These are phyloP conservation scores for Drosophila prostipennis DNA, from an alignment of 2,888 invertebrate species.

Conservation along the genomic window DNA sequence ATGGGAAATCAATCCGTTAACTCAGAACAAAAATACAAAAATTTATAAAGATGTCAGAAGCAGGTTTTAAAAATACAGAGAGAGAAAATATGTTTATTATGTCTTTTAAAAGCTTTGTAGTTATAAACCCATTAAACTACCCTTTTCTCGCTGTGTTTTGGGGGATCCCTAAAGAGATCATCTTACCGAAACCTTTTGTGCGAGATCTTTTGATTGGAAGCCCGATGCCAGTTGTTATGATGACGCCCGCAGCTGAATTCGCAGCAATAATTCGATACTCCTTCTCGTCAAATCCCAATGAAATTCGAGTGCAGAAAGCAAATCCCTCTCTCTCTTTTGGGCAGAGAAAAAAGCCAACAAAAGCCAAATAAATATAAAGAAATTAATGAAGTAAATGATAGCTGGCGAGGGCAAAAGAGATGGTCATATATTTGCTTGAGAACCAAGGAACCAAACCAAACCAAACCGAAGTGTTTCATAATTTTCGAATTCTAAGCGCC, in stretches of 20 bases:
- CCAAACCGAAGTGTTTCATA: slow-evolving; percentile 62
- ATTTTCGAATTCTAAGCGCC: slow-evolving; percentile 68
- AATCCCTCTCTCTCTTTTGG: too few relatives aligned
- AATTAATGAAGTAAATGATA: slow-evolving; percentile 24
- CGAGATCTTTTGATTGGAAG: slow-evolving; percentile 6
- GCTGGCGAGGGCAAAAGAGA: slow-evolving; percentile 12
- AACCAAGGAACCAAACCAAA: not conserved
- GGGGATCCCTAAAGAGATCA: not conserved
- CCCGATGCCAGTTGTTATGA: slow-evolving; percentile 16
- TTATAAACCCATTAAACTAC: not conserved
- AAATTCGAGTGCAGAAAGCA: slow-evolving; percentile 13
- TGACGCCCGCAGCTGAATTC: slow-evolving; percentile 17
- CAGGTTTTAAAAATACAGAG: not conserved
- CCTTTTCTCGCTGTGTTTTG: not conserved
- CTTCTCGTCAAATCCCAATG: too few relatives aligned
- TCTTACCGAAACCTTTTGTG: slow-evolving; percentile 24
- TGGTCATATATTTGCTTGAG: not conserved
- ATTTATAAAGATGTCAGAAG: not conserved
- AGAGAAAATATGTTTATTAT: not conserved
- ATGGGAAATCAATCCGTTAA: not conserved
- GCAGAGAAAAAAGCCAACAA: slow-evolving; percentile 8
- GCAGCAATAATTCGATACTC: slow-evolving; percentile 17
- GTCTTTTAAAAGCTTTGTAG: too few relatives aligned
- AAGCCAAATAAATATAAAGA: slow-evolving; percentile 32
- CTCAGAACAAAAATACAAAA: not conserved